Base-by-base conservation (phyloP, 2,113 vertebrate species). In the Capra hircus region DNA sequence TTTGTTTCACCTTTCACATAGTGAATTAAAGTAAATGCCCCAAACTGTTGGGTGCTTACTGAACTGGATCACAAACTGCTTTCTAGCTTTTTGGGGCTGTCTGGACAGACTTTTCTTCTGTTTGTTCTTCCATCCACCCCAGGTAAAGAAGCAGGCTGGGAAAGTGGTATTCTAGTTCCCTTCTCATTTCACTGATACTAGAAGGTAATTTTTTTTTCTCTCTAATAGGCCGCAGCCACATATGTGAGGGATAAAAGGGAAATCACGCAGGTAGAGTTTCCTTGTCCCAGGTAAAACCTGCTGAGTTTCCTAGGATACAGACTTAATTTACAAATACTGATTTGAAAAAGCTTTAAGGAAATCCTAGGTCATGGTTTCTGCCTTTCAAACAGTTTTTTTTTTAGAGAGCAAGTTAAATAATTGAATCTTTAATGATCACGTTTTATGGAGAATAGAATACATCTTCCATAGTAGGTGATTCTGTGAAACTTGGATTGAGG, bases 271-370 rank as follows among this genome's bases (percentile, higher is more conserved):
- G 92, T 89, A 84, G 82, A 95, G 80, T 84, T 94, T 98, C 95
- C 95, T 98, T 97, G 95, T 94, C n/a, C 2, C 96, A 97, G 74
- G 83, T 97, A 92, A 98, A 98, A 95, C 93, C 98, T 91, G 90
- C 96, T 98, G 97, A 95, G 98, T 99, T 98, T 98, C 98, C 98
- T 96, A 98, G 97, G 98, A 97, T 98, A 98, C 94, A 1, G 96
- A 93, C 92, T 92, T 97, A 92, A 97, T 98, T 99, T 98, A 97
- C 91, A 98, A 98, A 98, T 98, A 98, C 88, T 98, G 98, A 98
- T 97, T 98, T 97, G 94, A 88, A 98, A 98, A 98, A 92, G 95
- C 97, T 98, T 98, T 97, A 97, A 97, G 67, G 85, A 97, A 98
- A 98, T 97, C 95, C 92, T 98, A 93, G 96, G 93, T 88, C 96